A percentile compares a stretch with the other conserved stretches of the same genome.
Evolutionary conservation across 2,888 invertebrate genomes (phyloP).

Genomic region (Drosophila histrio): DNA sequence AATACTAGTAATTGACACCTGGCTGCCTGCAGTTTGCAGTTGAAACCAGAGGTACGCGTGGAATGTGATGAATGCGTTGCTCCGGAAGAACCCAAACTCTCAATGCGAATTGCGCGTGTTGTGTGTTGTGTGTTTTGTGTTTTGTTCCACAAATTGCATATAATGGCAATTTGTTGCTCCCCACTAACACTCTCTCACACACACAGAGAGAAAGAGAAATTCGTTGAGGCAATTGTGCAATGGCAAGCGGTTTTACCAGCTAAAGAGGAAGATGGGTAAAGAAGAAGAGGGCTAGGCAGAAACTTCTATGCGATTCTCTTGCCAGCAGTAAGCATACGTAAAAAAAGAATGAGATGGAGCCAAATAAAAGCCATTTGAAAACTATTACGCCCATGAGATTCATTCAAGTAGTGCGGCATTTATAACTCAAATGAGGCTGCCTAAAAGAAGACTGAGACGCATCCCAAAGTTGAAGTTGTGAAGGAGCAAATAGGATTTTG

Average conservation of each 20-base stretch:
- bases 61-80: constrained; percentile 35
- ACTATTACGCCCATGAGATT: constrained; percentile 79
- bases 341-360: constrained; percentile 20
- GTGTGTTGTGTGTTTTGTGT: constrained; percentile 40
- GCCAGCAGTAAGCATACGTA: constrained; percentile 24
- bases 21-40: constrained; percentile 18
- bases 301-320: constrained; percentile 50
- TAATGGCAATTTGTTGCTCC: constrained; percentile 61
- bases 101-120: constrained; percentile 41
- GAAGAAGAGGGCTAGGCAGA: neutral
- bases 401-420: constrained; percentile 78
- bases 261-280: neutral
- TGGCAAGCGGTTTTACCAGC: constrained; percentile 33
- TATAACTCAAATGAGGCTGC: constrained; percentile 69
- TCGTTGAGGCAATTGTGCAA: constrained; percentile 39
- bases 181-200: neutral
- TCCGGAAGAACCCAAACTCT: constrained; percentile 12
- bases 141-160: constrained; percentile 57
- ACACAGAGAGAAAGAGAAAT: constrained; percentile 12
- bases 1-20: constrained; percentile 46
- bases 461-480: constrained; percentile 10
- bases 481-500: constrained; percentile 25
- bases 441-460: constrained; percentile 9
- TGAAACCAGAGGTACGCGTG: constrained; percentile 20
- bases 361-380: constrained; percentile 74